These are phyloP conservation scores for Scylla paramamosain DNA, from an alignment of 1,140 invertebrate genomes.

Conservation along the genomic window DNA sequence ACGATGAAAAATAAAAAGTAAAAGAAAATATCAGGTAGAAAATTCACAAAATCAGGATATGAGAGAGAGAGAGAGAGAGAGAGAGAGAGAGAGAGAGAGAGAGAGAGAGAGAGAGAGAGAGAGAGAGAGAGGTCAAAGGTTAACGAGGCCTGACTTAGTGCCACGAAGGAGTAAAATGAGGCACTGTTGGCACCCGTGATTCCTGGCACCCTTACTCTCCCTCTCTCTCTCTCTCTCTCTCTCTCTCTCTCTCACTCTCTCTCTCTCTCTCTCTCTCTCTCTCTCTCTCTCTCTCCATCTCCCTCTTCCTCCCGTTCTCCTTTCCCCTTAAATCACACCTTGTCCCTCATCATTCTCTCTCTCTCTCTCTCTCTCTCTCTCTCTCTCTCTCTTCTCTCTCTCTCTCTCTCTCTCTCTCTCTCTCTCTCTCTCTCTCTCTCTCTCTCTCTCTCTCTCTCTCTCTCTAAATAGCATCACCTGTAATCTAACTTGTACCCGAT, in stretches of 20 bases:
- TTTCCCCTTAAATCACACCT: background rate
- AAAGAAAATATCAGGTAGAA: too few species aligned
- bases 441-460: constrained; percentile 27
- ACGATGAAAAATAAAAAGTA: too few species aligned
- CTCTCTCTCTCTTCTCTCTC: background rate
- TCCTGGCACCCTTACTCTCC: background rate
- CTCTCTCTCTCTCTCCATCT: background rate
- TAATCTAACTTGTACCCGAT: too few species aligned
- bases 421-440: constrained; percentile 12
- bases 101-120: constrained; percentile 25
- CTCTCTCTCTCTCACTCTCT: constrained; percentile 32
- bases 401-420: constrained; percentile 8
- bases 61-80: background rate
- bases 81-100: constrained; percentile 34
- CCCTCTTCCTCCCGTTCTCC: background rate
- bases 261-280: background rate
- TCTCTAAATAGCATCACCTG: background rate
- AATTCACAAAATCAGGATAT: too few species aligned
- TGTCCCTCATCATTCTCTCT: background rate
- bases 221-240: constrained; percentile 39
- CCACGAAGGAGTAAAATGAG: background rate
- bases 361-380: constrained; percentile 46
- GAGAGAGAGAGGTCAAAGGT: constrained; percentile 9
- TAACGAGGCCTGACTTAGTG: background rate
- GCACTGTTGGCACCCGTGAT: background rate